phyloP scores from a whole-genome alignment of 2,888 invertebrate genomes.

The Campopleginae sp. region DNA sequence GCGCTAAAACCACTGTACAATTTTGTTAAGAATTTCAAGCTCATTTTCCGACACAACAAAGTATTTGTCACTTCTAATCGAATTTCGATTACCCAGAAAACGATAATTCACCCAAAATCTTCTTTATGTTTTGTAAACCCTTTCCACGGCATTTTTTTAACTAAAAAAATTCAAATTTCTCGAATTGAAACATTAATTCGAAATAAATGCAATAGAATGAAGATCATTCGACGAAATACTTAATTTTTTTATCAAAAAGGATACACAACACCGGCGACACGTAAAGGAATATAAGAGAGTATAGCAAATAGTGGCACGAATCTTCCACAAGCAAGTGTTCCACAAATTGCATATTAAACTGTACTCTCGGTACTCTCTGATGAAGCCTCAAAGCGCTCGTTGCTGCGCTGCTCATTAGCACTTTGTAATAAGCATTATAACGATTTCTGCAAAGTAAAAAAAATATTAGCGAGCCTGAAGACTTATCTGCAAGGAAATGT shows the following conservation, averaged over 20 bases:
- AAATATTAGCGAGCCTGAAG: not conserved
- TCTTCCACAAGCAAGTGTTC: conserved; percentile 93
- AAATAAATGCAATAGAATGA: not conserved
- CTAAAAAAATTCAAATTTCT: too few relatives aligned
- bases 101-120: too few relatives aligned
- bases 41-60: not conserved
- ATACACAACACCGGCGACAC: conserved; percentile 95
- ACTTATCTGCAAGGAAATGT: not conserved
- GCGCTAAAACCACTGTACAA: conserved; percentile 92
- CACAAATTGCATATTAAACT: conserved; percentile 93
- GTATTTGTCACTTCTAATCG: not conserved
- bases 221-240: not conserved
- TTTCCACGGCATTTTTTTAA: too few relatives aligned
- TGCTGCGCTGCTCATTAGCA: conserved; percentile 96
- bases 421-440: conserved; percentile 95
- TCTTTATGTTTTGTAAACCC: too few relatives aligned
- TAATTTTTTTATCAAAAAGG: conserved; percentile 86
- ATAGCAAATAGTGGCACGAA: conserved; percentile 98
- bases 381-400: conserved; percentile 97
- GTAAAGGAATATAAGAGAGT: conserved; percentile 97
- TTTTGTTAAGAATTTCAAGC: conserved; percentile 64
- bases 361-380: conserved; percentile 95
- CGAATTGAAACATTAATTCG: not conserved
- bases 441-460: conserved; percentile 87
- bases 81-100: too few relatives aligned